A percentile compares a stretch with the other conserved stretches of the same genome.
These are phyloP conservation scores for Pseudomyrmex flavicornis DNA, from an alignment of 1,140 invertebrate genomes.

Conservation along the genomic window DNA sequence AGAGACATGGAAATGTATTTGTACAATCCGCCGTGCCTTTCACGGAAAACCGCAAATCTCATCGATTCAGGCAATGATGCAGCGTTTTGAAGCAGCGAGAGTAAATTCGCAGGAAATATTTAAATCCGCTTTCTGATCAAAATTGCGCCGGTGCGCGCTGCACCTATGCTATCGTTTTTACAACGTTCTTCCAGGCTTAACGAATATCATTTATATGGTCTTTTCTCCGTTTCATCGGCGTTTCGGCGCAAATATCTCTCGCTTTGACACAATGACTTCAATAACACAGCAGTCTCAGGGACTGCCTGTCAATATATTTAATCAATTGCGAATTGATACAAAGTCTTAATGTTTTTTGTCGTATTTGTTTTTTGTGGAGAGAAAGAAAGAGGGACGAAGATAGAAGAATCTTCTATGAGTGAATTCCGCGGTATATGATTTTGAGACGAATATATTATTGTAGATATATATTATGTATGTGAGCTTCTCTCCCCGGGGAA, in stretches of 20 bases:
- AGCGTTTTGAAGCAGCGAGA: conserved; percentile 59
- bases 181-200: conserved; percentile 36
- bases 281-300: not conserved
- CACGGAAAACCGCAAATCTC: conserved; percentile 57
- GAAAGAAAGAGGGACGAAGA: no score
- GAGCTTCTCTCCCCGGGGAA: not conserved
- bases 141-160: conserved; percentile 44
- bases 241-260: conserved; percentile 9
- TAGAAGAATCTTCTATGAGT: conserved; percentile 42
- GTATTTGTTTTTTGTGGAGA: not conserved
- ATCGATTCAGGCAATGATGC: conserved; percentile 62
- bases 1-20: conserved; percentile 22
- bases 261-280: not conserved
- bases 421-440: conserved; percentile 41
- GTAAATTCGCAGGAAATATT: conserved; percentile 62
- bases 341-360: not conserved
- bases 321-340: not conserved
- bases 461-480: conserved; percentile 12
- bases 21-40: conserved; percentile 58
- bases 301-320: conserved; percentile 3
- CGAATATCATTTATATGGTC: conserved; percentile 34
- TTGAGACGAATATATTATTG: conserved; percentile 42
- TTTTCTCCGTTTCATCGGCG: conserved; percentile 10
- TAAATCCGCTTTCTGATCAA: conserved; percentile 61
- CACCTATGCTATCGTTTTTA: conserved; percentile 46